Conservation (phyloP, 2,113 vertebrate species). For the Xerus inauris region DNA sequence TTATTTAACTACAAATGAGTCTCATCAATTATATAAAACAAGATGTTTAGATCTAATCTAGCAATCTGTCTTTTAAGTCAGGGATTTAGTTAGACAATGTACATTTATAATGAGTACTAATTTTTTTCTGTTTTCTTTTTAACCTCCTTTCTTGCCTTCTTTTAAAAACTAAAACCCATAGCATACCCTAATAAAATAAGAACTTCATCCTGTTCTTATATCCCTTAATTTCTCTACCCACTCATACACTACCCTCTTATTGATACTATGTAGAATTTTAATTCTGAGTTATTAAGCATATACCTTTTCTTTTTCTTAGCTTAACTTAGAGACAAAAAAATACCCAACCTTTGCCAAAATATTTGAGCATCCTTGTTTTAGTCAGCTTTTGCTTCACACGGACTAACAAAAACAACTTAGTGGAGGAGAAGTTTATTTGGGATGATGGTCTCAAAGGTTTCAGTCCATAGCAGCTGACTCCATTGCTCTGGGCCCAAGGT, state of each 20-base stretch:
- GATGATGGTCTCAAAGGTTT: no score
- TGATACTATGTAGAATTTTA: neutral
- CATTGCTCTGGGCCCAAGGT: no score
- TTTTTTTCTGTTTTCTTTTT: neutral
- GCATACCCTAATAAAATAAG: neutral
- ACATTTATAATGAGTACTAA: neutral
- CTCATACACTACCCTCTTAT: neutral
- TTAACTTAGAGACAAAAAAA: conserved; percentile 3
- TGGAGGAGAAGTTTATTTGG: no score
- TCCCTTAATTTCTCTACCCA: neutral
- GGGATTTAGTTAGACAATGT: neutral
- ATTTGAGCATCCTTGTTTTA: neutral
- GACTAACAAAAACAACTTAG: no score
- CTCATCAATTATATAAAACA: neutral
- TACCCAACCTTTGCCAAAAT: neutral
- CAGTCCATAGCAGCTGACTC: no score
- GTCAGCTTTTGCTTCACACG: no score
- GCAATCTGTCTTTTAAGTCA: neutral
- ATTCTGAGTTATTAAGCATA: neutral
- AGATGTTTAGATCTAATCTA: neutral
- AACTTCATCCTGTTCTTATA: neutral
- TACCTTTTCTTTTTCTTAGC: neutral
- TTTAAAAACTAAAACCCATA: neutral
- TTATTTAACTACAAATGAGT: neutral
- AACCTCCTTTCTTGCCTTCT: neutral